A percentile compares a stretch with the other conserved stretches of the same genome.
These are phyloP conservation scores for Chaenodraco wilsoni DNA, from an alignment of 2,797 vertebrate species.

Conservation along the genomic window DNA sequence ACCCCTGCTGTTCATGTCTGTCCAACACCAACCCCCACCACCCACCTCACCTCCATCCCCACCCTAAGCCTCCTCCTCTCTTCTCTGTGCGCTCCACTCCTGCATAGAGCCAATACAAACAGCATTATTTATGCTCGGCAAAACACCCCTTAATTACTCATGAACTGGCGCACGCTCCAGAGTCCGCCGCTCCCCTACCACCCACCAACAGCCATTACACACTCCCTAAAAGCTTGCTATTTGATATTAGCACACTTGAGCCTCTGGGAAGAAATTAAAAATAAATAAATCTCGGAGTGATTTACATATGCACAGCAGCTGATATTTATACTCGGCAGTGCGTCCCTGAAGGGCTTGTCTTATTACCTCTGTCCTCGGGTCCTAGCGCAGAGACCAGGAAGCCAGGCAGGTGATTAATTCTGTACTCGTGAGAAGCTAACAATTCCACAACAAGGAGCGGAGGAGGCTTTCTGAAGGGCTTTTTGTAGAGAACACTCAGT, in stretches of 20 bases:
- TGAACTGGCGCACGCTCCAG: constrained; percentile 92
- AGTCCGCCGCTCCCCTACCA: constrained; percentile 89
- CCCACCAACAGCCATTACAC: constrained; percentile 98
- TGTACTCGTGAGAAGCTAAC: constrained; percentile 92
- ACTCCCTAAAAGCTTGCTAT: constrained; percentile 97
- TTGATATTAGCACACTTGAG: constrained; percentile 99
- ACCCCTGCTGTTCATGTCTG: constrained; percentile 88
- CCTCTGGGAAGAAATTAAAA: constrained; percentile 86
- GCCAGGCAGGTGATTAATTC: constrained; percentile 99
- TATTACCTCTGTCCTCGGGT: constrained; percentile 97
- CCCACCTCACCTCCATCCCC: constrained; percentile 44
- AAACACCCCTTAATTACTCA: constrained; percentile 99
- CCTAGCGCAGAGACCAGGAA: constrained; percentile 92
- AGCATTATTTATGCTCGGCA: constrained; percentile 99
- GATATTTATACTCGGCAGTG: constrained; percentile 95
- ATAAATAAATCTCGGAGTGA: constrained; percentile 86
- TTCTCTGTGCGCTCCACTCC: constrained; percentile 81
- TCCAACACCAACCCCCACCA: constrained; percentile 69
- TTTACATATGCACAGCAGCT: constrained; percentile 99
- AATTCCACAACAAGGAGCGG: constrained; percentile 90
- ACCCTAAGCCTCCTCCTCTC: constrained; percentile 63
- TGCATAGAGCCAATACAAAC: constrained; percentile 96
- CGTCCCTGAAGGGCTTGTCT: constrained; percentile 96
- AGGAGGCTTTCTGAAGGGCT: constrained; percentile 80
- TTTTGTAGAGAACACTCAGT: constrained; percentile 41